Percentiles rank a stretch among this genome's conserved stretches.
Evolutionary conservation across 2,888 invertebrate species (phyloP).

Genomic region (Yponomeuta malinellus): DNA sequence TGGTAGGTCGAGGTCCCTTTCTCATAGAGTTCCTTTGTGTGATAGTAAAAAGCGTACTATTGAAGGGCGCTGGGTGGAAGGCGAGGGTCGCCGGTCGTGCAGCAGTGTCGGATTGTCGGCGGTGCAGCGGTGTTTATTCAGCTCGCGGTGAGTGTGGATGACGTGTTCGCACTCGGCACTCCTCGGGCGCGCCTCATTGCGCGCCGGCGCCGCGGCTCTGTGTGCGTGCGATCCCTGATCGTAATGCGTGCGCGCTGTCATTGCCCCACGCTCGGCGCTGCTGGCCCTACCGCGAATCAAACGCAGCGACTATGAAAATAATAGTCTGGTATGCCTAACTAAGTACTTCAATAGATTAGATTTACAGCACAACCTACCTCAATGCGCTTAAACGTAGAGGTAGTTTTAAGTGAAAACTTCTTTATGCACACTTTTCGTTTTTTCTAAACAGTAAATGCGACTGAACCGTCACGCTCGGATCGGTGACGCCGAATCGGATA

Average conservation of each 20-base stretch:
- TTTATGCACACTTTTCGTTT: too few relatives aligned
- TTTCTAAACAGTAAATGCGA: too few relatives aligned
- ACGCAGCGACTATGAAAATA: too few relatives aligned
- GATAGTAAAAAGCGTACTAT: conserved; percentile 68
- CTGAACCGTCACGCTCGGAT: too few relatives aligned
- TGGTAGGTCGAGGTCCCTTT: conserved; percentile 75
- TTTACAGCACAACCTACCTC: too few relatives aligned
- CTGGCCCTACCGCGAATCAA: too few relatives aligned
- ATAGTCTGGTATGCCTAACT: too few relatives aligned
- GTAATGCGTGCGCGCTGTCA: conserved; percentile 58
- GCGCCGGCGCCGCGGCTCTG: conserved; percentile 29
- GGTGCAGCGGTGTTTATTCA: conserved; percentile 1
- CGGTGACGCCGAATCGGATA: too few relatives aligned
- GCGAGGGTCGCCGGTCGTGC: conserved; percentile 43
- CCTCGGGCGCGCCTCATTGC: conserved; percentile 20
- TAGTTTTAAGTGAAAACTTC: too few relatives aligned
- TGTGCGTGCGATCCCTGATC: conserved; percentile 43
- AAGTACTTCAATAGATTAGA: too few relatives aligned
- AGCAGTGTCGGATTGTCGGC: conserved; percentile 5
- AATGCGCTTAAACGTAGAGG: too few relatives aligned
- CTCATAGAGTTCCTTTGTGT: conserved; percentile 71
- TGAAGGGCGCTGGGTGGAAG: conserved; percentile 48
- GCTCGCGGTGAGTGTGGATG: background rate
- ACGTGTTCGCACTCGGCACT: conserved; percentile 17
- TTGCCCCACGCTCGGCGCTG: conserved; percentile 39